Conservation (phyloP, 2,888 invertebrate genomes). For the Choreutis nemorana region DNA sequence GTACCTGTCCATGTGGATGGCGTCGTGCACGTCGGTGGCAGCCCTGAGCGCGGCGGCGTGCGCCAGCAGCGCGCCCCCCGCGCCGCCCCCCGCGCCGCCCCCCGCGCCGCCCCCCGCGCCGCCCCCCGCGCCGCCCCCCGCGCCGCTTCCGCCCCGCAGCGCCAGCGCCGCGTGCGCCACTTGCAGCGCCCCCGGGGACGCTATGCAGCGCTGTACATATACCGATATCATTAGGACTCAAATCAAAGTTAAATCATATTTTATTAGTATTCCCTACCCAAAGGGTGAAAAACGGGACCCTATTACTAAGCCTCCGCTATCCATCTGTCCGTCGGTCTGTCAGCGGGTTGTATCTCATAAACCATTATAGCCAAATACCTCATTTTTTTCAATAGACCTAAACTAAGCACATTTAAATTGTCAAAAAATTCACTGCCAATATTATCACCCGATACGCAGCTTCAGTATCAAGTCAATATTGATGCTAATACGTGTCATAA, state of each 20-base stretch:
- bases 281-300: no score
- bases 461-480: no score
- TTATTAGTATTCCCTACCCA: neutral
- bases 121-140: conserved; percentile 9
- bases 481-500: no score
- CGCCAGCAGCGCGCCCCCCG: conserved; percentile 13
- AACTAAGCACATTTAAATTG: no score
- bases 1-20: no score
- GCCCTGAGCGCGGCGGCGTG: conserved; percentile 17
- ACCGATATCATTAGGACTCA: neutral
- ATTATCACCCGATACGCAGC: no score
- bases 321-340: no score
- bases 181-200: neutral
- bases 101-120: conserved; percentile 7
- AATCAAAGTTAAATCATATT: neutral
- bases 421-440: no score
- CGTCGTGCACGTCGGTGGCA: conserved; percentile 11
- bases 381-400: no score
- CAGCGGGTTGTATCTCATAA: no score
- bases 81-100: conserved; percentile 5
- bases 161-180: conserved; percentile 4
- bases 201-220: neutral
- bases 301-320: no score
- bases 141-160: neutral
- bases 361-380: no score